Base-by-base conservation (phyloP, 2,888 invertebrate genomes). In the Lasioglossum villosulum region DNA sequence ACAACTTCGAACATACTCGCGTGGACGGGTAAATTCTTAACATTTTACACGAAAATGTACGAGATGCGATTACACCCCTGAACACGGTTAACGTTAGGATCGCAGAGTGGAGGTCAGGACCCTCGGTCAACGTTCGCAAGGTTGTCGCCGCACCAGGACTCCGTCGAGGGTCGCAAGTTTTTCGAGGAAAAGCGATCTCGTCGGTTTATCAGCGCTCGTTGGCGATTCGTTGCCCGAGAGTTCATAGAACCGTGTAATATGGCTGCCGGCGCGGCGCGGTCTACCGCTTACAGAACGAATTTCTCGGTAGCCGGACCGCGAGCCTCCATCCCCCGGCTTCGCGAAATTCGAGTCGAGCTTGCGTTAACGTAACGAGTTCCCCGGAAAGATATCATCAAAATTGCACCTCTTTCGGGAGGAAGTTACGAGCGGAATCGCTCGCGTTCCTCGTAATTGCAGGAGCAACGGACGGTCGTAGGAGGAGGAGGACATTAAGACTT, bases 341-440 rank as follows among this genome's bases (percentile, higher is more conserved):
- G 10, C 1, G 16, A 56, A 77, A 39, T 73, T 68, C 37, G 52
- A 5, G 52, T 27, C 39, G 45, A 45, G 45, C 56, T 76, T 34
- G 19, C 81, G 76, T 76, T 81, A 56, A 70, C 45, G 76, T 63
- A 79, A 83, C 82, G 75, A 75, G 71, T 68, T 63, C 48, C 48
- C 30, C 37, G 39, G 75, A 19, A 45, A 70, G 30, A 73, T 76
- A 75, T 48, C 76, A 66, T 81, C 66, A 45, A 66, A 81, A 81
- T 81, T 63, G 56, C 56, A 68, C 45, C 82, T 30, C 56, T 30
- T 16, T 48, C 78, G 27, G 23, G n/a, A 27, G 68, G 45, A 74
- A 74, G 78, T 82, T 78, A 70, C 82, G 68, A 74, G 74, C 30
- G n/a, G 56, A 83, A 66, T 30, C 74, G 52, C 34, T 1, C 72